These are phyloP conservation scores for Pyrgilauda ruficollis DNA, from an alignment of 2,113 vertebrate genomes.

Conservation along the genomic window DNA sequence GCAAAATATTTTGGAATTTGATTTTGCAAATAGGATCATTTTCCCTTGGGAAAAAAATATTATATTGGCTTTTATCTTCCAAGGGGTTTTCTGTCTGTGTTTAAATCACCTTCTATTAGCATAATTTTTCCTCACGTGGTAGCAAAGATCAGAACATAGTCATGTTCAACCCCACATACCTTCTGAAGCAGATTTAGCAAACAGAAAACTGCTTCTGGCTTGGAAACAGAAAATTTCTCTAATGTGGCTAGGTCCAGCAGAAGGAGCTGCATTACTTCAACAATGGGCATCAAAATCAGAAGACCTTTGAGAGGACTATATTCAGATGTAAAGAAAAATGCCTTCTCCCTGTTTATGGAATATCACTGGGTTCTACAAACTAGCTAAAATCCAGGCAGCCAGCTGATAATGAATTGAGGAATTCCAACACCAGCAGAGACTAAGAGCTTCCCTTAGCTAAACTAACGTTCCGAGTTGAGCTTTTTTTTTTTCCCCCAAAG, in stretches of 20 bases:
- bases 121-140: not conserved
- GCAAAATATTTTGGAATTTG: not conserved
- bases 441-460: not conserved
- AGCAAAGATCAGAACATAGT: not conserved
- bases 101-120: not conserved
- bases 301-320: not conserved
- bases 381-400: not conserved
- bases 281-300: not conserved
- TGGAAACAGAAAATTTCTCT: not conserved
- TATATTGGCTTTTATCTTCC: not conserved
- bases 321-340: not conserved
- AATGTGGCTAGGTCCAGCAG: not conserved
- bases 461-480: not conserved
- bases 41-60: not conserved
- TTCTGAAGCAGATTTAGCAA: not conserved
- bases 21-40: not conserved
- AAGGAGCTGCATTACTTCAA: not conserved
- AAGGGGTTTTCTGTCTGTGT: not conserved
- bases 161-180: not conserved
- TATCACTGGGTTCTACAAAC: not conserved
- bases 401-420: not conserved
- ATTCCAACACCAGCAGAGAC: not conserved
- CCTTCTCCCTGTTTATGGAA: not conserved
- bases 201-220: not conserved
- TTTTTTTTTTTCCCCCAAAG: not conserved